These are phyloP conservation scores for Chrysotoxum bicinctum DNA, from an alignment of 2,888 invertebrate genomes.

Conservation along the genomic window DNA sequence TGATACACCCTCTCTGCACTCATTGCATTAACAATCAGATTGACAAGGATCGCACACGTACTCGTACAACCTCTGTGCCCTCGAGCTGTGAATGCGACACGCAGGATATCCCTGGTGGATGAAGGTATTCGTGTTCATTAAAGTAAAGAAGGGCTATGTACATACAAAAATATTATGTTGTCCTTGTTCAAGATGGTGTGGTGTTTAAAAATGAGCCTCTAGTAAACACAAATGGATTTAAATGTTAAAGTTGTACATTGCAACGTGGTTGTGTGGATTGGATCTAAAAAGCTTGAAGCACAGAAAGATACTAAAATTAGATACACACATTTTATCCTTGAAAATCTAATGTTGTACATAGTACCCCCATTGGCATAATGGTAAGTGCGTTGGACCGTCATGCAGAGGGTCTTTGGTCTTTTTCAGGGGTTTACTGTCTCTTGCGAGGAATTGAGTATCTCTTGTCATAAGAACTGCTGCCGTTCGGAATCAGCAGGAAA, in stretches of 20 bases:
- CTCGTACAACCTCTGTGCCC: background rate
- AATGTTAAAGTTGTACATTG: background rate
- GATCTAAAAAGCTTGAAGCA: too few relatives aligned
- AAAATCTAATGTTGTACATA: too few relatives aligned
- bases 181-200: background rate
- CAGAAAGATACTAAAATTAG: too few relatives aligned
- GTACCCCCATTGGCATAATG: too few relatives aligned
- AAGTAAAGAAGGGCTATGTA: background rate
- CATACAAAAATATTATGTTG: too few relatives aligned
- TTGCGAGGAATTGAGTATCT: too few relatives aligned
- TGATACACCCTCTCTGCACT: background rate
- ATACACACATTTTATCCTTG: too few relatives aligned
- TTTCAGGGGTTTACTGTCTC: too few relatives aligned
- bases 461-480: too few relatives aligned
- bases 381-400: too few relatives aligned
- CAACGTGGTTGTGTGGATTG: background rate
- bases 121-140: constrained; percentile 6
- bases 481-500: too few relatives aligned
- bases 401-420: too few relatives aligned
- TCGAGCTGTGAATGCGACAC: constrained; percentile 13
- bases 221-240: background rate
- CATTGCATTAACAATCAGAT: constrained; percentile 12
- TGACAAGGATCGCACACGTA: background rate
- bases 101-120: constrained; percentile 7
- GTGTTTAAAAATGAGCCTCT: background rate